Conservation (phyloP, 1,140 invertebrate species). For the Aradophagus sp. region DNA sequence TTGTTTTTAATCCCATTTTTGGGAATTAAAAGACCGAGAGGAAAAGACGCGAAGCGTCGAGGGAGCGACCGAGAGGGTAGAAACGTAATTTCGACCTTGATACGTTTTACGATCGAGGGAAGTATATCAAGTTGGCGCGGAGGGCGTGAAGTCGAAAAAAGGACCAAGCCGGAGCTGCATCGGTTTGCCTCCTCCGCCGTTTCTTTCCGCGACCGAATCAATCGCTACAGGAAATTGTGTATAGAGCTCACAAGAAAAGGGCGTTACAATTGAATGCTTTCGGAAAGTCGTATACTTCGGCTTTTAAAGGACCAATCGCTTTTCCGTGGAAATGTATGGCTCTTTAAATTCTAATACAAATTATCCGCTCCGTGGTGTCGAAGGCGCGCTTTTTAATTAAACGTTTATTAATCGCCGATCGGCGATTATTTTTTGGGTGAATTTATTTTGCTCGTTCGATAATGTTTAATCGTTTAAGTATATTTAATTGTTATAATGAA, state of each 20-base stretch:
- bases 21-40: no score
- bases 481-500: conserved; percentile 1
- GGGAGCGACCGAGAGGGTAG: background rate
- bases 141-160: conserved; percentile 53
- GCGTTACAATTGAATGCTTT: conserved; percentile 58
- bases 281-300: conserved; percentile 53
- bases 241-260: conserved; percentile 56
- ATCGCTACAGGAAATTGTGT: conserved; percentile 56
- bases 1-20: conserved; percentile 33
- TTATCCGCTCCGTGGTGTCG: conserved; percentile 39
- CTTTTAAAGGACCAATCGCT: conserved; percentile 50
- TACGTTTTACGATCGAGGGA: conserved; percentile 59
- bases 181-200: conserved; percentile 42
- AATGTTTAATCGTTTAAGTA: no score
- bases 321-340: conserved; percentile 32
- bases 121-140: conserved; percentile 60
- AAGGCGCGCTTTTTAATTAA: conserved; percentile 34
- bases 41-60: no score
- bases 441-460: no score
- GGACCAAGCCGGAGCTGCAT: conserved; percentile 43
- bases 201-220: conserved; percentile 51
- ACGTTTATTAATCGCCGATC: conserved; percentile 1
- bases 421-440: no score
- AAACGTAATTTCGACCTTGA: conserved; percentile 48
- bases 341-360: conserved; percentile 55